Evolutionary conservation across 1,140 invertebrate genomes (phyloP).

Genomic region (Heliconius hermathena): DNA sequence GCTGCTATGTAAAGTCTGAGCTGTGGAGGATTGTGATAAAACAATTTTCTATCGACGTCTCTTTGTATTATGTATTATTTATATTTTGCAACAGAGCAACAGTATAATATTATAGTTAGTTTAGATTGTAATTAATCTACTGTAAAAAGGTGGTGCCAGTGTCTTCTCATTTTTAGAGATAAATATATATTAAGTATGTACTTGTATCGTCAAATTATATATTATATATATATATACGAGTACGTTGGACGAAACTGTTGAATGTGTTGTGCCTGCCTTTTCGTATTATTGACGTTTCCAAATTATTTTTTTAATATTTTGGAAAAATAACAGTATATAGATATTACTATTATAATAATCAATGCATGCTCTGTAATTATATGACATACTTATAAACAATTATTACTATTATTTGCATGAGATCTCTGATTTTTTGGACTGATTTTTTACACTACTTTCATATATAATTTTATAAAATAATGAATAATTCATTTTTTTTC

Average conservation of each 20-base stretch:
- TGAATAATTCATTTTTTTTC: neutral
- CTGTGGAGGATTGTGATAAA: neutral
- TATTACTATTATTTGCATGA: slow-evolving; percentile 7
- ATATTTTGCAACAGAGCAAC: slow-evolving; percentile 7
- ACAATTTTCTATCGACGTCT: neutral
- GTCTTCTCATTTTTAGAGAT: slow-evolving; percentile 11
- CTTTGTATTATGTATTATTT: neutral
- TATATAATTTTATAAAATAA: neutral
- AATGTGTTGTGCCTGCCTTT: slow-evolving; percentile 3
- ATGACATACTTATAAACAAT: neutral
- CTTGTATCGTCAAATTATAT: neutral
- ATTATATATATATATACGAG: neutral
- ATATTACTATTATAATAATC: neutral
- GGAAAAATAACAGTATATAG: neutral
- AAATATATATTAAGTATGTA: slow-evolving; percentile 7
- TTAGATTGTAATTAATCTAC: slow-evolving; percentile 9
- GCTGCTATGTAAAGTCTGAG: neutral
- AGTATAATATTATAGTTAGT: neutral
- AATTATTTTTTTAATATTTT: neutral
- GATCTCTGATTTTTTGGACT: slow-evolving; percentile 9
- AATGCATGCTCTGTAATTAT: neutral
- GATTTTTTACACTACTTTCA: slow-evolving; percentile 10
- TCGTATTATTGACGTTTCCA: neutral
- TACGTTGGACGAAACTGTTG: neutral
- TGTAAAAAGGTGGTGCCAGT: slow-evolving; percentile 15